phyloP scores from a whole-genome alignment of 2,113 vertebrate genomes.

The Pelecanus crispus region DNA sequence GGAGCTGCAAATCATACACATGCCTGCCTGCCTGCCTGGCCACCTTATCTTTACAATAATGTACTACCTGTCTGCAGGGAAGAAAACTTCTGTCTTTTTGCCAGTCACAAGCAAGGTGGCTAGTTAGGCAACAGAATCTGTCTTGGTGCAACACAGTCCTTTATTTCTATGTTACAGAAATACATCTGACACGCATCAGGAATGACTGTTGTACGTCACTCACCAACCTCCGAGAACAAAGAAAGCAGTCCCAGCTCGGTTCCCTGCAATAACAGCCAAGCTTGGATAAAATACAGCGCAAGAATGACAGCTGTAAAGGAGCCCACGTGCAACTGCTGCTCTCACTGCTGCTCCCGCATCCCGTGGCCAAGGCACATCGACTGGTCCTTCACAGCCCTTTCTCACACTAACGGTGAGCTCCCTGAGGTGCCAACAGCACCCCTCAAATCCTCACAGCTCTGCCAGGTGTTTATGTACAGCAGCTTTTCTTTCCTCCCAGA shows the following conservation, averaged over 20 bases:
- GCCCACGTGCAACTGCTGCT: not conserved
- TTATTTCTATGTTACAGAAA: not conserved
- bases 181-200: not conserved
- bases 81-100: not conserved
- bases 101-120: not conserved
- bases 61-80: conserved; percentile 12
- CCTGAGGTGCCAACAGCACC: not conserved
- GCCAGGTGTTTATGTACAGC: not conserved
- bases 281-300: rapidly evolving
- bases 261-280: not conserved
- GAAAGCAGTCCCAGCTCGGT: not conserved
- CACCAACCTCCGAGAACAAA: not conserved
- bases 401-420: not conserved
- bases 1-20: conserved; percentile 44
- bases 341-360: not conserved
- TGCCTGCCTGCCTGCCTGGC: conserved; percentile 19
- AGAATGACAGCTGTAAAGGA: not conserved
- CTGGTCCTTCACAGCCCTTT: not conserved
- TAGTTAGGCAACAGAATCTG: not conserved
- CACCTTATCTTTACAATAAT: not conserved
- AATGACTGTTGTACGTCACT: not conserved
- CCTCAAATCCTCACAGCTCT: not conserved
- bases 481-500: not conserved
- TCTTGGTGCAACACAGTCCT: not conserved
- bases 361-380: rapidly evolving